phyloP scores from a whole-genome alignment of 2,797 vertebrate genomes.

The Philypnodon macrostomus region DNA sequence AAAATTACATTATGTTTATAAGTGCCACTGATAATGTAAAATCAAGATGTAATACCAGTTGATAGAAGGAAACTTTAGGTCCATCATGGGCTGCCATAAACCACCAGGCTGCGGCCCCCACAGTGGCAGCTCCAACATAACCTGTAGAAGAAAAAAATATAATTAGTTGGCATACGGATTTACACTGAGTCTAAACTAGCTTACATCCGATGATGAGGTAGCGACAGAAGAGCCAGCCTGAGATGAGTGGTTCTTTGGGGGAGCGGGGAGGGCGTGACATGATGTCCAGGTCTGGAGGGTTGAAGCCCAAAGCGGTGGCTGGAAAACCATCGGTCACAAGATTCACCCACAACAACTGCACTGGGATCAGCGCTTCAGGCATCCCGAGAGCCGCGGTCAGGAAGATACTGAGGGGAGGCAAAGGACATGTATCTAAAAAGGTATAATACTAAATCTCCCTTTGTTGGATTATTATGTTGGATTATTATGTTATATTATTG shows the following conservation, averaged over 20 bases:
- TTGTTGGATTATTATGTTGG: too few relatives aligned
- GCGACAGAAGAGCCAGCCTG: conserved; percentile 80
- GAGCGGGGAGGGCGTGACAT: conserved; percentile 79
- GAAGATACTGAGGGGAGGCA: conserved; percentile 69
- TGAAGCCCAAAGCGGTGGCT: conserved; percentile 80
- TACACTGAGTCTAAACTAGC: conserved; percentile 30
- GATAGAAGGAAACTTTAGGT: conserved; percentile 76
- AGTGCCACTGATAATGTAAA: too few relatives aligned
- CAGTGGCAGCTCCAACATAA: conserved; percentile 79
- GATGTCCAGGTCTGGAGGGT: conserved; percentile 81
- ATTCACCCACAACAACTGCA: conserved; percentile 81
- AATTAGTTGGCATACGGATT: too few relatives aligned
- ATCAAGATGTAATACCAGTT: conserved; percentile 65
- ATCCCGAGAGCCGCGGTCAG: conserved; percentile 80
- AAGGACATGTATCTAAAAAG: too few relatives aligned
- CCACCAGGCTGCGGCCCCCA: conserved; percentile 83
- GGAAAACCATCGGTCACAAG: conserved; percentile 80
- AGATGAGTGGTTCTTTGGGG: conserved; percentile 79
- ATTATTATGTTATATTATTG: too few relatives aligned
- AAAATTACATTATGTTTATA: too few relatives aligned
- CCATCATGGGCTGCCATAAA: conserved; percentile 81
- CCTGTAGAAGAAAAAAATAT: conserved; percentile 46
- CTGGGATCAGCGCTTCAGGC: conserved; percentile 80
- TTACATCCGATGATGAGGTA: conserved; percentile 82
- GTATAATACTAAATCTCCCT: too few relatives aligned